Percentiles rank a stretch among this genome's conserved stretches.
Evolutionary conservation across 2,113 vertebrate species (phyloP).

Genomic region (Grantiella picta): DNA sequence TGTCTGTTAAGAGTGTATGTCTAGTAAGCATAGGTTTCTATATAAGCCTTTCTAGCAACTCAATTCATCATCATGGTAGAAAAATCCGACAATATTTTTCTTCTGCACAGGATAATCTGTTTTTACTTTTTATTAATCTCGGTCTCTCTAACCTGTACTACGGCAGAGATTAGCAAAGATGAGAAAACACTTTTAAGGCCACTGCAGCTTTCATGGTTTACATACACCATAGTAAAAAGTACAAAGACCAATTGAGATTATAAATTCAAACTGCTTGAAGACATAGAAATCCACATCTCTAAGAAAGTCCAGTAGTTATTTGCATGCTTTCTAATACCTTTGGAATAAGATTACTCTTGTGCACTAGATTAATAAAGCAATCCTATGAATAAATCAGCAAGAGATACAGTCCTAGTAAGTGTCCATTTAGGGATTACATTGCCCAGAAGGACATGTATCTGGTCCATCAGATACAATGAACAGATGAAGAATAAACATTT

Average conservation of each 20-base stretch:
- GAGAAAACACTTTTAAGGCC: neutral
- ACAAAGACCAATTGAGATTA: neutral
- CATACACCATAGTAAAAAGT: neutral
- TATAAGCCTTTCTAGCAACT: neutral
- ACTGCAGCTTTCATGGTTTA: neutral
- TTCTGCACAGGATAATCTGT: neutral
- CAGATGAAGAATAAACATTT: neutral
- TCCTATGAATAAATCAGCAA: neutral
- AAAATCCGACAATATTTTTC: neutral
- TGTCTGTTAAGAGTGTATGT: neutral
- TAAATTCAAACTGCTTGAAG: neutral
- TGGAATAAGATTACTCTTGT: neutral
- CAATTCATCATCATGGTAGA: neutral
- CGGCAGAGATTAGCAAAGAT: neutral
- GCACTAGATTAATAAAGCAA: constrained; percentile 23
- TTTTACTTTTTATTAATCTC: neutral
- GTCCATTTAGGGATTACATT: neutral
- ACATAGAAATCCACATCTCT: neutral
- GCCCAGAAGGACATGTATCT: neutral
- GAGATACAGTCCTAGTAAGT: neutral
- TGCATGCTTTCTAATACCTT: neutral
- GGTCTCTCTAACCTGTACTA: neutral
- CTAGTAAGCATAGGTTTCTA: neutral
- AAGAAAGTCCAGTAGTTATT: neutral
- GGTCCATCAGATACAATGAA: neutral